Conservation (phyloP, 1,140 invertebrate species). For the Drosophila setifemur region DNA sequence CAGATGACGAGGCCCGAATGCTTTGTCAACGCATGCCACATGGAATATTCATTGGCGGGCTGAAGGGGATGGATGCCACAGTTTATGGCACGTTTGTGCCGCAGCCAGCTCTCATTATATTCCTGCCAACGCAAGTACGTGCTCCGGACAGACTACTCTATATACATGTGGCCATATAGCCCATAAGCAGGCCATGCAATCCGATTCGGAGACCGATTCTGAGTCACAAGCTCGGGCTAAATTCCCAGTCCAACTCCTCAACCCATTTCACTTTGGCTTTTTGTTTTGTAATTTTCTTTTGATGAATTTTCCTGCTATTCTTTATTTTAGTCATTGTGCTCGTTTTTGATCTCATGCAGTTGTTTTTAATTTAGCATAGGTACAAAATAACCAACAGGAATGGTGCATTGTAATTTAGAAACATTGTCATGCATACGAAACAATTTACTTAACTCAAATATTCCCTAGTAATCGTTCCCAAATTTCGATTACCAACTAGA, state of each 20-base stretch:
- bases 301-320: conserved; percentile 50
- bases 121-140: conserved; percentile 34
- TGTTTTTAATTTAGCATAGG: too few species aligned
- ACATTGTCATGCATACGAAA: too few species aligned
- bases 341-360: conserved; percentile 32
- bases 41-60: conserved; percentile 33
- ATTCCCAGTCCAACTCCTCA: neutral
- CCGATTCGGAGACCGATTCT: conserved; percentile 17
- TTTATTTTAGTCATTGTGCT: neutral
- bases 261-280: neutral
- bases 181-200: conserved; percentile 12
- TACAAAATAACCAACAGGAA: neutral
- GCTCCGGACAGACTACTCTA: conserved; percentile 36
- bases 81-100: conserved; percentile 57
- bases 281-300: conserved; percentile 70
- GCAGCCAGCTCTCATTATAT: conserved; percentile 35
- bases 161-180: conserved; percentile 8
- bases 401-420: too few species aligned
- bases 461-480: too few species aligned
- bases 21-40: conserved; percentile 66
- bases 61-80: conserved; percentile 18
- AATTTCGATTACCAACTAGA: neutral
- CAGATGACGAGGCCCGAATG: conserved; percentile 53
- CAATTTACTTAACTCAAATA: too few species aligned
- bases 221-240: conserved; percentile 1